Percentiles rank a stretch among this genome's conserved stretches.
These are phyloP conservation scores for Takifugu ocellatus DNA, from an alignment of 2,797 vertebrate species.

Conservation along the genomic window DNA sequence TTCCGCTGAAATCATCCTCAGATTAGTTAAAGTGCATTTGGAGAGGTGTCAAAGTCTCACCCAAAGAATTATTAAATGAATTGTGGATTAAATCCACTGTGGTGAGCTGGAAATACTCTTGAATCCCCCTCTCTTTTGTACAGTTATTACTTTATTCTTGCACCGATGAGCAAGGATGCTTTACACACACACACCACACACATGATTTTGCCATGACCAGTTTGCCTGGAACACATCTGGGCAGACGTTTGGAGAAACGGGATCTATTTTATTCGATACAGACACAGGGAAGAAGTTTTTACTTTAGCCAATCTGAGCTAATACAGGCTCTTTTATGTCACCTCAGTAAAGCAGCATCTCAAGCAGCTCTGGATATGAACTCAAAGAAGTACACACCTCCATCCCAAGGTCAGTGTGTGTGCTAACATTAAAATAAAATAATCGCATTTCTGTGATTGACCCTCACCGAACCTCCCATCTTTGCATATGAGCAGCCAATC, in stretches of 20 bases:
- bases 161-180: too few relatives aligned
- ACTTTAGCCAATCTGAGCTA: not conserved
- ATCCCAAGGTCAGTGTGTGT: constrained; percentile 84
- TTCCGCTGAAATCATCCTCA: constrained; percentile 14
- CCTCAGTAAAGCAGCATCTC: constrained; percentile 90
- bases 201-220: too few relatives aligned
- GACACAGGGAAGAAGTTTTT: not conserved
- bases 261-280: constrained; percentile 12
- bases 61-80: constrained; percentile 1
- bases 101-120: too few relatives aligned
- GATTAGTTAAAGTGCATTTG: constrained; percentile 15
- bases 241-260: too few relatives aligned
- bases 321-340: constrained; percentile 13
- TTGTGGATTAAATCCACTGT: not conserved
- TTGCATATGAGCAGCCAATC: constrained; percentile 66
- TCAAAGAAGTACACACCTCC: constrained; percentile 95
- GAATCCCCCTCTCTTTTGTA: too few relatives aligned
- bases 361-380: constrained; percentile 88
- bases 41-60: constrained; percentile 1
- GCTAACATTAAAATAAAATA: not conserved
- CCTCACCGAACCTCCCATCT: constrained; percentile 35
- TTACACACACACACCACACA: too few relatives aligned
- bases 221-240: too few relatives aligned
- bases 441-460: too few relatives aligned
- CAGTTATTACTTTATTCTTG: too few relatives aligned